Conservation (phyloP, 2,113 vertebrate genomes). For the Vulpes ferrilata region DNA sequence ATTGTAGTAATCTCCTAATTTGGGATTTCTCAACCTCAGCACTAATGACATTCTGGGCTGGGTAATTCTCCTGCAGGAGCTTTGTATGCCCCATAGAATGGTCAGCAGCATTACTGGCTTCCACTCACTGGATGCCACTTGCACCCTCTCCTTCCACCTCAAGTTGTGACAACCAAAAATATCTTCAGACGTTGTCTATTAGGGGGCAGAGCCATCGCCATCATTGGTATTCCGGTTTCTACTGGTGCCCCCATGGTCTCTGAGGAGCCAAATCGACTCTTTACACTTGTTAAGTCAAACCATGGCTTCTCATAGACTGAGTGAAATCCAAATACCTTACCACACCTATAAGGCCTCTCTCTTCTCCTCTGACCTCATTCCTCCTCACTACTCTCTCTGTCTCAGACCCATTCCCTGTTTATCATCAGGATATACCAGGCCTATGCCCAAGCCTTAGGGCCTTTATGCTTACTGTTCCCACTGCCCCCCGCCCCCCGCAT, state of each 20-base stretch:
- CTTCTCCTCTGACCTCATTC: background rate
- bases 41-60: background rate
- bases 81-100: background rate
- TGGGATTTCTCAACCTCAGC: background rate
- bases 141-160: background rate
- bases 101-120: accelerated
- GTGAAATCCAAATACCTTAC: background rate
- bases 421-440: background rate
- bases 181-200: background rate
- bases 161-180: background rate
- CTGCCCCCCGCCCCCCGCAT: background rate
- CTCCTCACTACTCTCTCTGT: background rate
- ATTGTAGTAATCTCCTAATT: background rate
- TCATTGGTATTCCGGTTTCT: background rate
- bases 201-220: background rate
- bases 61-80: background rate
- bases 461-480: accelerated
- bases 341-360: background rate
- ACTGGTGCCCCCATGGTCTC: accelerated
- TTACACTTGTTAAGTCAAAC: too few relatives aligned
- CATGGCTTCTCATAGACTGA: accelerated
- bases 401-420: background rate
- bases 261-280: background rate
- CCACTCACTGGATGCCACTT: background rate
- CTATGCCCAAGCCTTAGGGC: accelerated